Evolutionary conservation across 2,797 vertebrate species (phyloP), one percentile per base, ranked within the genome.

Genomic region (Malacoraja senta): DNA sequence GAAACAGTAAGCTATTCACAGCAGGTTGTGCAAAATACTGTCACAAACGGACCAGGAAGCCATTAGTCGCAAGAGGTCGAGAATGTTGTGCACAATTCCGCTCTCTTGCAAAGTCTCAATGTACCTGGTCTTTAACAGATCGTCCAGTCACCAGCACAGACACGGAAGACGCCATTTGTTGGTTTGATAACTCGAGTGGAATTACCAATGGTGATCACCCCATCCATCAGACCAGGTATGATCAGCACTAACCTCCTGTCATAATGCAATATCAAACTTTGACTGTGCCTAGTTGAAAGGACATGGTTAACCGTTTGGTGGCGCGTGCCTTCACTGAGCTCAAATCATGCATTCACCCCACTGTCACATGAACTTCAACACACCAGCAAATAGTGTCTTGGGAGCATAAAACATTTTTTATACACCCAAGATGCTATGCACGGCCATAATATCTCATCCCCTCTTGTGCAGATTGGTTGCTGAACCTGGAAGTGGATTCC

Each of bases 151-250:
- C 65, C 88, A 92, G 94, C 94, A 93, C 95, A 98, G 97, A 96
- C 96, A 94, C 94, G 98, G 93, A 98, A 97, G 96, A 95, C 96
- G 94, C 95, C 95, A 93, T 93, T 93, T 72, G 96, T 96, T 93
- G 94, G 95, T 88, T 94, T 96, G 58, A 94, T 96, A 93, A 96
- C 96, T 94, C 97, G 97, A 95, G 96, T 97, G 94, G 97, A 96
- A 94, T 97, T 98, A 96, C 97, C 97, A n/a, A 95, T 97, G 95
- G 97, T 97, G 95, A 97, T 97, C 95, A 97, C 97, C 79, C 97
- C 97, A 96, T 97, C 97, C 83, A 95, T 97, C 94, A 96, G 97
- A 96, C 94, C 96, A 97, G 97, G 97, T 98, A 96, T 94, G 94
- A 94, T 94, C 35, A 76, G 35, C 35, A 58, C 44, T 44, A 13